Evolutionary conservation across 2,113 vertebrate genomes (phyloP).

Genomic region (Chiloscyllium plagiosum): DNA sequence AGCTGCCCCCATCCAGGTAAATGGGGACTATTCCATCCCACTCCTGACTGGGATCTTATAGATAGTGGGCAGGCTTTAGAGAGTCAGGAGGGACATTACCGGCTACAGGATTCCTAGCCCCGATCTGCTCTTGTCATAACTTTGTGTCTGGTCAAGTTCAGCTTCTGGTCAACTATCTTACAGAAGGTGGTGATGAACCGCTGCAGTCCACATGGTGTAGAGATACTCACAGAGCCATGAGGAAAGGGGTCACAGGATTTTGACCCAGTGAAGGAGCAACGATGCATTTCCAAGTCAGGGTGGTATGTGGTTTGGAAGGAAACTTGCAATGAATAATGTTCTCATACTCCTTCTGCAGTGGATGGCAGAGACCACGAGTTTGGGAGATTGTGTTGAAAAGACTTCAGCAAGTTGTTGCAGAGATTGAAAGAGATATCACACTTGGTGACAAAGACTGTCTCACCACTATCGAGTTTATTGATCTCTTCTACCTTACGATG

Average conservation of each 20-base stretch:
- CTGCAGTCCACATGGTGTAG: too few relatives aligned
- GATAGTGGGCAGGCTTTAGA: too few relatives aligned
- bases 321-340: not conserved
- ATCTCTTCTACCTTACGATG: not conserved
- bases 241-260: not conserved
- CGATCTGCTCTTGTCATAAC: too few relatives aligned
- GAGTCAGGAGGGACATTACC: too few relatives aligned
- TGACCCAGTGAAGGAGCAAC: not conserved
- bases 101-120: too few relatives aligned
- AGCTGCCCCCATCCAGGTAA: too few relatives aligned
- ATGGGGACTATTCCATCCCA: too few relatives aligned
- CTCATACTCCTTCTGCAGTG: not conserved
- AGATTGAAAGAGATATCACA: not conserved
- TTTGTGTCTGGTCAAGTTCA: too few relatives aligned
- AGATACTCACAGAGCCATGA: too few relatives aligned
- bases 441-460: conserved; percentile 9
- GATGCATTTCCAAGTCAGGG: not conserved
- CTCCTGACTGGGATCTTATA: too few relatives aligned
- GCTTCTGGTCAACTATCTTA: too few relatives aligned
- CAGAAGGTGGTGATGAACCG: too few relatives aligned
- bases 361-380: not conserved
- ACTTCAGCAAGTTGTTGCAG: not conserved
- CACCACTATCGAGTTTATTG: conserved; percentile 33
- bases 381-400: not conserved
- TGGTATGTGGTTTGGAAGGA: not conserved